Base-by-base conservation (phyloP, 2,113 vertebrate genomes). In the Hemichromis elongatus region DNA sequence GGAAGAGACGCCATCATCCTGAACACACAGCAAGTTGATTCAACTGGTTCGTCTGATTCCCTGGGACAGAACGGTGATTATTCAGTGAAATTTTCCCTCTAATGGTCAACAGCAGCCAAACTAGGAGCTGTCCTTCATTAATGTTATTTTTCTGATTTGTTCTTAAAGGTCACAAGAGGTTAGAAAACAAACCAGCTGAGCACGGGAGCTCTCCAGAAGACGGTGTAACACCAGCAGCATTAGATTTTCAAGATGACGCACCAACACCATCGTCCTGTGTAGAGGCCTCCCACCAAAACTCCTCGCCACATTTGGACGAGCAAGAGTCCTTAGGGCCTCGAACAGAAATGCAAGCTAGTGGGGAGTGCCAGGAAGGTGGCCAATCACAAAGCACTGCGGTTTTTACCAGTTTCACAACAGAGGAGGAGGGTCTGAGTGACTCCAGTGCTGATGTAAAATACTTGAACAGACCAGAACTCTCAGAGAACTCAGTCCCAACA, bases 1-100 rank as follows among this genome's bases (percentile, higher is more conserved):
- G 93, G 86, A 70, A 95, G 87, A 90, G 93, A 95, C 13, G 4
- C 80, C 11, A 81, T 91, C 55, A 68, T 84, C 83, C 73, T 90
- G 37, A 85, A 88, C 11, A 12, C 89, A 16, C 85, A 86, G 35
- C 83, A 81, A 53, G 56, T 61, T 9, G 77, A 89, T 37, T 80
- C 53, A 2, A n/a, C 82, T 33, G 57, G 83, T 45, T 80, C 68
- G 13, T 66, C 61, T 40, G 61, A 66, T 66, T 21, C 33, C 68
- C 30, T 70, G 3, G 52, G 26, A 73, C 87, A 81, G 33, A 77
- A 86, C 77, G 85, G 90, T 94, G 16, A 91, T 70, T 80, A 42
- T 61, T 79, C 37, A 50, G 3, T 21, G 35, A n/a, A 21, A 19
- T 24, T 26, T 6, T 52, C 13, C 18, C 13, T 77, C 7, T 35